Evolutionary conservation across 1,140 invertebrate genomes (phyloP).

Genomic region (Drosophila pseudoananassae): DNA sequence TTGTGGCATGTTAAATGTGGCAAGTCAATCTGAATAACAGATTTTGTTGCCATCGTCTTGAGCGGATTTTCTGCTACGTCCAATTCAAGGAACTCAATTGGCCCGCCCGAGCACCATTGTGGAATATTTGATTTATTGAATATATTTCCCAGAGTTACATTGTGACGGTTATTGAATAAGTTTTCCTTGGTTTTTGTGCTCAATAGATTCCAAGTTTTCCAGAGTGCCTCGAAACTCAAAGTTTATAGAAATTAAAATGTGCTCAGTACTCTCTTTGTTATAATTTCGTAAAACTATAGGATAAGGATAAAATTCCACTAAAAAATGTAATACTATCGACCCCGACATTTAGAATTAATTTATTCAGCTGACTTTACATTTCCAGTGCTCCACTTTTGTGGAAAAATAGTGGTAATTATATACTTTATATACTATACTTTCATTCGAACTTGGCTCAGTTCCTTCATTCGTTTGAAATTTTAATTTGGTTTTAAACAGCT

Average conservation of each 20-base stretch:
- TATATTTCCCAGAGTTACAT: neutral
- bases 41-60: conserved; percentile 33
- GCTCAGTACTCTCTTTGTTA: neutral
- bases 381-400: neutral
- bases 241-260: neutral
- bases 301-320: neutral
- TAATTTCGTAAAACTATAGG: neutral
- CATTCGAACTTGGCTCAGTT: neutral
- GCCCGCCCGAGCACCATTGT: conserved; percentile 13
- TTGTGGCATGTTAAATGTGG: conserved; percentile 39
- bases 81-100: conserved; percentile 28
- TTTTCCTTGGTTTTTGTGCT: neutral
- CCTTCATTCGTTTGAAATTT: conserved; percentile 19
- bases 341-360: neutral
- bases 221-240: neutral
- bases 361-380: conserved; percentile 27
- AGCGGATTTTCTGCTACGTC: conserved; percentile 16
- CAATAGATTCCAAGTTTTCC: neutral
- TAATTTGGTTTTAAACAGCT: conserved; percentile 50
- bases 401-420: conserved; percentile 45
- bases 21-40: conserved; percentile 61
- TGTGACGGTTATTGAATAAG: conserved; percentile 7
- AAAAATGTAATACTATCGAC: neutral
- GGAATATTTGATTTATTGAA: conserved; percentile 26
- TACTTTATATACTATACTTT: no score